These are phyloP conservation scores for Montipora foliosa DNA, from an alignment of 64 coral and sea anemone species.

Conservation along the genomic window DNA sequence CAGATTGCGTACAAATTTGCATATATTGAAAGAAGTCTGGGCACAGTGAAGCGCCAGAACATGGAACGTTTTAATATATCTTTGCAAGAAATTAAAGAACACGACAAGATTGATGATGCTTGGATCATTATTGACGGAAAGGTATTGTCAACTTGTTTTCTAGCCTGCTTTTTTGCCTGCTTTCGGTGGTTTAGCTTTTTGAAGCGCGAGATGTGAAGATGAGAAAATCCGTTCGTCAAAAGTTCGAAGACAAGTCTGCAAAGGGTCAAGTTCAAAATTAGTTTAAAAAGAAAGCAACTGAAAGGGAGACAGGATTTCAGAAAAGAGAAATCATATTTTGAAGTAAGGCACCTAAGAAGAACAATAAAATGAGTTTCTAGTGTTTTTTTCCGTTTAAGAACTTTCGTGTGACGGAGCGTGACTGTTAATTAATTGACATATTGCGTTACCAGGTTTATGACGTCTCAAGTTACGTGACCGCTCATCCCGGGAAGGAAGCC, in stretches of 20 bases:
- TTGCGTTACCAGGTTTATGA: constrained; percentile 70
- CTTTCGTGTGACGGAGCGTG: background rate
- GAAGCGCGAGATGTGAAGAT: too few relatives aligned
- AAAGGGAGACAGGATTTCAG: too few relatives aligned
- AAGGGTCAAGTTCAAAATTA: too few relatives aligned
- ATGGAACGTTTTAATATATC: constrained; percentile 48
- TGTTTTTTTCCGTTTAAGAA: background rate
- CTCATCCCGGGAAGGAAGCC: constrained; percentile 68
- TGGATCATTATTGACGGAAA: constrained; percentile 83
- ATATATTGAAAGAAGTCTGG: too few relatives aligned
- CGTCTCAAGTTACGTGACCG: constrained; percentile 56
- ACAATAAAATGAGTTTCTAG: too few relatives aligned
- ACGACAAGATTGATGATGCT: constrained; percentile 59
- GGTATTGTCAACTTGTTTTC: constrained; percentile 25
- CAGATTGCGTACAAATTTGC: too few relatives aligned
- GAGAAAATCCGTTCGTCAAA: too few relatives aligned
- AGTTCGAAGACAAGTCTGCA: too few relatives aligned
- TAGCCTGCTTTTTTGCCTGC: background rate
- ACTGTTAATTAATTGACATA: background rate
- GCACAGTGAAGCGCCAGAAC: background rate
- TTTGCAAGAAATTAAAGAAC: constrained; percentile 45
- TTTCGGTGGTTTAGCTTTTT: too few relatives aligned
- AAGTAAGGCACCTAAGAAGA: too few relatives aligned
- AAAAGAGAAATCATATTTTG: too few relatives aligned
- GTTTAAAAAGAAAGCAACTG: too few relatives aligned